Evolutionary conservation across 2,113 vertebrate species (phyloP), one percentile per base, ranked within the genome.

Genomic region (Elachura formosa): DNA sequence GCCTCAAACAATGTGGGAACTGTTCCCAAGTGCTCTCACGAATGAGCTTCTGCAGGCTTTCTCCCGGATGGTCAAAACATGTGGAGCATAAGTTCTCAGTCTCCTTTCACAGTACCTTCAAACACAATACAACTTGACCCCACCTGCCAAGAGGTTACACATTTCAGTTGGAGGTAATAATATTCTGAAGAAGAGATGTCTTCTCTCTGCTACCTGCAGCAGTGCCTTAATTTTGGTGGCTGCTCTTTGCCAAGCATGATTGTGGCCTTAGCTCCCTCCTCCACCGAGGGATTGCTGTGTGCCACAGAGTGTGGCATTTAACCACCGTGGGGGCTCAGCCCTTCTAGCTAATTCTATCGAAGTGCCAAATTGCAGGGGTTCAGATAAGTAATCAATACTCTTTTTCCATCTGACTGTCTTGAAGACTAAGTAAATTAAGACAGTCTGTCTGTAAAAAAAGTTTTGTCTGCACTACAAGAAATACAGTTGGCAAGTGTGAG

Each of bases 331-430:
- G 18, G 5, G 43, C 2, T 64, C 72, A 84, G 41, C 59, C n/a
- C 77, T 66, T 68, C 64, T 24, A 73, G 72, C 68, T 93, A 48
- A 11, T 80, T 67, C 28, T 72, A 4, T 74, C 5, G 7, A 84
- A 92, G 38, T 77, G 31, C 55, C 82, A 69, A 87, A 69, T 68
- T 91, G 45, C 63, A 79, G 61, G n/a, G 52, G 26, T 62, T 94
- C 73, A 84, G 89, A 43, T 36, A 52, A 90, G 69, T 90, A 94
- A 94, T 96, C 85, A 72, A 45, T 97, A 69, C 40, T 56, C 12
- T 15, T 92, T 95, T 94, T 94, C 76, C 66, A 83, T 95, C 62
- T 93, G 87, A 25, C 74, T 90, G 69, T 84, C 66, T 82, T n/a
- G 14, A 94, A 93, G 74, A 72, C 77, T 82, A 83, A 63, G 73